These are phyloP conservation scores for Engraulis encrasicolus DNA, from an alignment of 2,113 vertebrate species.

Conservation along the genomic window DNA sequence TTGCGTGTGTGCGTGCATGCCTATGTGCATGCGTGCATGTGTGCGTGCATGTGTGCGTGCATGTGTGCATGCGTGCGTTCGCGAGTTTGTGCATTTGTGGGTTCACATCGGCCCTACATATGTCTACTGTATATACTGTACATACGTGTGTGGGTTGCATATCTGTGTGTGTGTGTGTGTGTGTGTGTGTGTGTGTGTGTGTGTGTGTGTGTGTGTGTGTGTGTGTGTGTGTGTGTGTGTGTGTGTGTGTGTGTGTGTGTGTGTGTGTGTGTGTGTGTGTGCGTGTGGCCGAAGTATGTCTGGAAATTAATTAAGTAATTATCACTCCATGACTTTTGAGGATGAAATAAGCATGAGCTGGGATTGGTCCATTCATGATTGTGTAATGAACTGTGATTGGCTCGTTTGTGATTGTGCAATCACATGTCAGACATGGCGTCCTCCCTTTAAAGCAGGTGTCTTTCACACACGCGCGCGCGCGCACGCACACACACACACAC, in stretches of 20 bases:
- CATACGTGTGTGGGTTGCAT: too few species aligned
- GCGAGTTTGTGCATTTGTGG: too few species aligned
- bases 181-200: background rate
- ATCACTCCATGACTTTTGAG: constrained; percentile 64
- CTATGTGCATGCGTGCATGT: too few species aligned
- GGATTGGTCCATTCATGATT: constrained; percentile 78
- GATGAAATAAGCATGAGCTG: constrained; percentile 78
- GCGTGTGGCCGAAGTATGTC: constrained; percentile 33
- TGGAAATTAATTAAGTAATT: constrained; percentile 82
- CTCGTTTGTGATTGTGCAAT: constrained; percentile 79
- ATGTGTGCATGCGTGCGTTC: too few species aligned
- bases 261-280: background rate
- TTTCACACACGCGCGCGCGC: background rate
- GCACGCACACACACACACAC: constrained; percentile 14
- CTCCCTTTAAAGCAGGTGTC: constrained; percentile 63
- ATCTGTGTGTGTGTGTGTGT: background rate
- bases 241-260: too few species aligned
- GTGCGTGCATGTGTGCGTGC: too few species aligned
- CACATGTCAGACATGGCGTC: constrained; percentile 67
- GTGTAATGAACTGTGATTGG: constrained; percentile 78
- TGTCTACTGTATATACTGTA: too few species aligned
- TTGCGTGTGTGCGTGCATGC: too few species aligned
- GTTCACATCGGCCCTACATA: too few species aligned
- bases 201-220: background rate
- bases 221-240: background rate